phyloP scores from a whole-genome alignment of 2,113 vertebrate species.

The Chunga burmeisteri region DNA sequence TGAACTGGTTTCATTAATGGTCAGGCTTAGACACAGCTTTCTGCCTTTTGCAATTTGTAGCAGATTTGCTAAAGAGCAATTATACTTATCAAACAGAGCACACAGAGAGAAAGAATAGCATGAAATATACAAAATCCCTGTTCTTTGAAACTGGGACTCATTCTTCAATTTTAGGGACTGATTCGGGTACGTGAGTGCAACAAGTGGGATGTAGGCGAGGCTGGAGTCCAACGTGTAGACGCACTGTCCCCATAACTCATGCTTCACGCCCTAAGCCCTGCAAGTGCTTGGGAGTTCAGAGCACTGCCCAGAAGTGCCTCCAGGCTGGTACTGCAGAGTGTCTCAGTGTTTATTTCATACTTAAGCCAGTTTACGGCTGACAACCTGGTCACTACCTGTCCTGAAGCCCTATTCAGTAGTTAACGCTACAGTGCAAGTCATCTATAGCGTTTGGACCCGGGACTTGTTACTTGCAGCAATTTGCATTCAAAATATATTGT shows the following conservation, averaged over 20 bases:
- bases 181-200: background rate
- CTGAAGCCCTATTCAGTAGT: background rate
- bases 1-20: background rate
- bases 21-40: background rate
- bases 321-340: accelerated
- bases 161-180: background rate
- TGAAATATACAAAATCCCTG: background rate
- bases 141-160: background rate
- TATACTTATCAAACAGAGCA: background rate
- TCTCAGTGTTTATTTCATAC: background rate
- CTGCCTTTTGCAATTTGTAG: background rate
- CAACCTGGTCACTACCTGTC: background rate
- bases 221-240: background rate
- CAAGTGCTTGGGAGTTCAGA: background rate
- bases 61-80: background rate
- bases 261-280: background rate
- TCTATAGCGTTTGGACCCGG: background rate
- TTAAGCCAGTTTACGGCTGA: background rate
- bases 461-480: background rate
- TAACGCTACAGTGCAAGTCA: accelerated
- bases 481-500: background rate
- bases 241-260: background rate
- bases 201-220: background rate
- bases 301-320: background rate
- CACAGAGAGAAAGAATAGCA: background rate